These are phyloP conservation scores for Sinopyrophorus schimmeli DNA, from an alignment of 2,888 invertebrate species.

Conservation along the genomic window DNA sequence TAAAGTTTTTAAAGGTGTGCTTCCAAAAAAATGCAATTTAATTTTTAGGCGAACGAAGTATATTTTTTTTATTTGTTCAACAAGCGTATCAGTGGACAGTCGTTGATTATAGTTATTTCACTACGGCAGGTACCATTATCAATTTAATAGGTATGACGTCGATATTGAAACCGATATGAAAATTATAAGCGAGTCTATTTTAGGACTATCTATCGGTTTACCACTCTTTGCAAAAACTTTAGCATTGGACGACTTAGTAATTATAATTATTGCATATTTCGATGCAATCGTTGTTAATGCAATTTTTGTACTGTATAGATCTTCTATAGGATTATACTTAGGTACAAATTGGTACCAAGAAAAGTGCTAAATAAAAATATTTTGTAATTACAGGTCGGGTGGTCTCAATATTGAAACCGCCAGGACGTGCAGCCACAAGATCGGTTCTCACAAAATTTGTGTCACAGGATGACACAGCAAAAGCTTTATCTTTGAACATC, in stretches of 20 bases:
- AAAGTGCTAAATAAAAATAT: conserved; percentile 1
- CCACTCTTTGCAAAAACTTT: conserved; percentile 48
- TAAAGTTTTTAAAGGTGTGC: too few species aligned
- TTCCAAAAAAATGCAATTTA: background rate
- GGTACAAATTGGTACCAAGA: too few species aligned
- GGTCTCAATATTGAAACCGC: conserved; percentile 12
- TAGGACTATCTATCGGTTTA: conserved; percentile 36
- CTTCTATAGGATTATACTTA: conserved; percentile 47
- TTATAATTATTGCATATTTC: conserved; percentile 51
- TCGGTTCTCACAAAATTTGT: conserved; percentile 53
- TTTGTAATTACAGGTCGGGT: conserved; percentile 20
- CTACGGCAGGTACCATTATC: conserved; percentile 61
- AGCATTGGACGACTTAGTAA: conserved; percentile 49
- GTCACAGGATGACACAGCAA: conserved; percentile 49
- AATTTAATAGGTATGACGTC: conserved; percentile 59
- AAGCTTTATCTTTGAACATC: conserved; percentile 60
- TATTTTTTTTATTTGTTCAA: conserved; percentile 63
- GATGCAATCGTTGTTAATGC: conserved; percentile 53
- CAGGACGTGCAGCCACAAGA: conserved; percentile 31
- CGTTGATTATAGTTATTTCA: conserved; percentile 62
- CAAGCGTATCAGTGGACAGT: conserved; percentile 64
- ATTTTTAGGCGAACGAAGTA: conserved; percentile 60
- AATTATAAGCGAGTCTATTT: conserved; percentile 6
- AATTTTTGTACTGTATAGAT: conserved; percentile 50
- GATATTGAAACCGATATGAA: background rate